Evolutionary conservation across 2,797 vertebrate species (phyloP), one percentile per base, ranked within the genome.

Genomic region (Microcaecilia unicolor): DNA sequence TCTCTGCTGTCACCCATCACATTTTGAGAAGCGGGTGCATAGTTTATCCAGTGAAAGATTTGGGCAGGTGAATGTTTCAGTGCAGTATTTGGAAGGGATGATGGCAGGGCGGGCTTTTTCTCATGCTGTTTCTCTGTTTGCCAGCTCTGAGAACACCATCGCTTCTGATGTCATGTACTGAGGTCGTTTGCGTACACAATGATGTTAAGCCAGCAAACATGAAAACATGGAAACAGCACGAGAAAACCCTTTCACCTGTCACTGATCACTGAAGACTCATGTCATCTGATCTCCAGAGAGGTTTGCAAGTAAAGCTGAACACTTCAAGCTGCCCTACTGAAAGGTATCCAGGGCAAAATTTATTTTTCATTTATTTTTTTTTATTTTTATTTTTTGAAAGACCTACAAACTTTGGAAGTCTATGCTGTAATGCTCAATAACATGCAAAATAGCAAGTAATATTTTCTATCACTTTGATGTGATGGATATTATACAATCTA

Each of bases 61-160:
- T 34, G 45, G 37, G 29, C n/a, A 43, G 24, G 25, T 14, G 6
- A 51, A 28, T 30, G 23, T 50, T 32, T 44, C 47, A 48, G 21
- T 69, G 43, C 51, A 56, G 24, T 68, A 44, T 61, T 7, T 48
- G 48, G 42, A 60, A 52, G 32, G 37, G 58, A 44, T 60, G 34
- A 31, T 67, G 18, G 45, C 65, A 51, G n/a, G 56, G 48, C 51
- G 54, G 55, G 48, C 60, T 46, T 67, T 67, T 67, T 69, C 56
- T 74, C 62, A 71, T 76, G 56, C 60, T 68, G 44, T 65, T 66
- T 74, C 64, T 77, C 61, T 64, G 67, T 78, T 76, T 78, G 64
- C 49, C 71, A 74, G 57, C 66, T 78, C 61, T 75, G 62, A 48
- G 30, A 72, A 70, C 46, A 50, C 53, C 58, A 66, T 53, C 62